Evolutionary conservation across 2,888 invertebrate species (phyloP).

Genomic region (Arge pagana): DNA sequence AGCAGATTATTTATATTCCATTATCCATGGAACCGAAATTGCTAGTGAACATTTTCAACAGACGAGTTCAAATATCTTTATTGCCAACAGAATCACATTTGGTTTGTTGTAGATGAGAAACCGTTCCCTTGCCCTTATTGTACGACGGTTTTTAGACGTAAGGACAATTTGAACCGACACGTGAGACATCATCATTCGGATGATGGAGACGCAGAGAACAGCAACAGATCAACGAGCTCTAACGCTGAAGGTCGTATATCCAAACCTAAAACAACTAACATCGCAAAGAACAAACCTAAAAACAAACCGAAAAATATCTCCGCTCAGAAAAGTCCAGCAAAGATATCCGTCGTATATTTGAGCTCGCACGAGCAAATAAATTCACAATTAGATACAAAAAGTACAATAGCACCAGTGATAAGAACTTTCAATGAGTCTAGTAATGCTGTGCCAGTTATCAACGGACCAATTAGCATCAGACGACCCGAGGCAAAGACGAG

Average conservation of each 20-base stretch:
- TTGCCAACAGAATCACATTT: slow-evolving; percentile 7
- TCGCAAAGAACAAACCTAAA: slow-evolving; percentile 25
- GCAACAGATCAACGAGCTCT: slow-evolving; percentile 9
- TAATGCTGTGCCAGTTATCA: slow-evolving; percentile 59
- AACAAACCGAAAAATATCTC: slow-evolving; percentile 15
- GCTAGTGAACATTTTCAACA: not conserved
- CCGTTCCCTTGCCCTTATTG: slow-evolving; percentile 75
- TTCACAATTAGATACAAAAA: slow-evolving; percentile 45
- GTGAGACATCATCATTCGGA: slow-evolving; percentile 75
- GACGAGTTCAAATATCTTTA: not conserved
- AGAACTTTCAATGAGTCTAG: slow-evolving; percentile 48
- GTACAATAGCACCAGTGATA: slow-evolving; percentile 49
- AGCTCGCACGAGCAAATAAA: slow-evolving; percentile 44
- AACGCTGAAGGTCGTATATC: not conserved
- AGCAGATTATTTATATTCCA: too few relatives aligned
- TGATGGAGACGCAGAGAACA: slow-evolving; percentile 26
- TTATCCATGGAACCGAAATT: too few relatives aligned
- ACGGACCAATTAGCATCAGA: slow-evolving; percentile 57
- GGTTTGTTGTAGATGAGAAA: slow-evolving; percentile 64
- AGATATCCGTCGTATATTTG: slow-evolving; percentile 29
- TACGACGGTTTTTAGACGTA: slow-evolving; percentile 71
- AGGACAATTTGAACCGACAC: slow-evolving; percentile 79
- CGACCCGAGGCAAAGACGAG: slow-evolving; percentile 36
- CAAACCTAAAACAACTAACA: slow-evolving; percentile 1
- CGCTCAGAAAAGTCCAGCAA: slow-evolving; percentile 30